Base-by-base conservation (phyloP, 2,888 invertebrate species). In the Caenorhabditis uteleia region DNA sequence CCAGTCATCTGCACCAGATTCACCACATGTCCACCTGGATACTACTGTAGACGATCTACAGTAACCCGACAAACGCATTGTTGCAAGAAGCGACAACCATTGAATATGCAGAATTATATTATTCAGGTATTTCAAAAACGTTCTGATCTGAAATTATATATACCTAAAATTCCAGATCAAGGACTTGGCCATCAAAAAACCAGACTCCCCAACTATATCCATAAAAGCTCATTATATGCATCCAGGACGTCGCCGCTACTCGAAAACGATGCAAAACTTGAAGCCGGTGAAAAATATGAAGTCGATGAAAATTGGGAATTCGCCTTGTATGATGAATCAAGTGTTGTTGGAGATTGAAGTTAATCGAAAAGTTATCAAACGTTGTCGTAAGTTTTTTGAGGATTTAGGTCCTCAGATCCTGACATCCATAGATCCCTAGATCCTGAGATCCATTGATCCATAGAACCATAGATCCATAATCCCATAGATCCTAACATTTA, bases 1-100 rank as follows among this genome's bases (percentile, higher is more conserved):
- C 71, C 74, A 8, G 71, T 74, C 12, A 47, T 72, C 18, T 74
- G 74, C 38, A 68, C 69, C 1, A 46, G 60, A 46, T 68, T 53
- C 54, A 49, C 51, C 6, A 50, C 57, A 23, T 73, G 73, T 51
- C 73, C 73, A 1, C 54, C 53, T 1, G 70, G 70, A 39, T 73
- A 70, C 38, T 60, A 48, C 50, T 73, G 73, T 40, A 45, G 66
- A 44, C 54, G 60, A 49, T 68, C 65, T 18, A 48, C 56, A 12
- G 58, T 51, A 25, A 68, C 68, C 1, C 55, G 57, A 12, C 68
- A 69, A 34, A 60, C 59, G n/a, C 61, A 70, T 56, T 73, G 73
- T 54, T 73, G 73, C 42, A 61, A 68, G n/a, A 55, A 60, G 27
- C 27, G 68, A 18, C 53, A 61, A 7, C 51, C 59, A 4, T 21